phyloP scores from a whole-genome alignment of 2,888 invertebrate genomes.

The Cyaniris semiargus region DNA sequence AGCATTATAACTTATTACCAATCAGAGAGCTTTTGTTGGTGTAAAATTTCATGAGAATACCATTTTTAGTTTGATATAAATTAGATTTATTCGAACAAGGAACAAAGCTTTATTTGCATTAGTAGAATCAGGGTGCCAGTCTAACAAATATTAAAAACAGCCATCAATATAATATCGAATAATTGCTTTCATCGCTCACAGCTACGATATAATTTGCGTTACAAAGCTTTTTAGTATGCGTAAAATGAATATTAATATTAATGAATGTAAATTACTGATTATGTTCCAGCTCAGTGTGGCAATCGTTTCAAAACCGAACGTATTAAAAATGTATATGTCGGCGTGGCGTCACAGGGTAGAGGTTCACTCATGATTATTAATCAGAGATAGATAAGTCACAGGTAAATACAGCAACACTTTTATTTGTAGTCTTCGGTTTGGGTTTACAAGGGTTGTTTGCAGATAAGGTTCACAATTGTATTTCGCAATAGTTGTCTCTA shows the following conservation, averaged over 20 bases:
- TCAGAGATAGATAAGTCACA: no score
- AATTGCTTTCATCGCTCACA: neutral
- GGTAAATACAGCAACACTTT: no score
- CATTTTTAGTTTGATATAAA: neutral
- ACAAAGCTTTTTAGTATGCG: constrained; percentile 2
- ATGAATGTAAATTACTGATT: constrained; percentile 6
- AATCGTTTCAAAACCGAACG: neutral
- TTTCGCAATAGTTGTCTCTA: no score
- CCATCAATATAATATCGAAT: neutral
- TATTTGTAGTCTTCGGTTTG: no score
- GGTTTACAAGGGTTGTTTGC: no score
- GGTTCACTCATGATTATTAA: no score
- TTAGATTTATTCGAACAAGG: neutral
- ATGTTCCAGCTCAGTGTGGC: neutral
- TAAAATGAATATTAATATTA: constrained; percentile 11
- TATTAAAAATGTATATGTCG: neutral
- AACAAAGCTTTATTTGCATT: neutral
- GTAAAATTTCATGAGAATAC: neutral
- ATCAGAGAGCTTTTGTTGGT: no score
- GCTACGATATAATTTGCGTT: neutral
- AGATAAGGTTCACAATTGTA: no score
- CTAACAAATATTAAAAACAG: neutral
- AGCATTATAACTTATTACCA: no score
- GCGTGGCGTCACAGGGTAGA: no score
- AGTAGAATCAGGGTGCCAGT: neutral